A percentile compares a stretch with the other conserved stretches of the same genome.
phyloP scores from a whole-genome alignment of 1,140 invertebrate genomes.

The Trypoxylus dichotomus region DNA sequence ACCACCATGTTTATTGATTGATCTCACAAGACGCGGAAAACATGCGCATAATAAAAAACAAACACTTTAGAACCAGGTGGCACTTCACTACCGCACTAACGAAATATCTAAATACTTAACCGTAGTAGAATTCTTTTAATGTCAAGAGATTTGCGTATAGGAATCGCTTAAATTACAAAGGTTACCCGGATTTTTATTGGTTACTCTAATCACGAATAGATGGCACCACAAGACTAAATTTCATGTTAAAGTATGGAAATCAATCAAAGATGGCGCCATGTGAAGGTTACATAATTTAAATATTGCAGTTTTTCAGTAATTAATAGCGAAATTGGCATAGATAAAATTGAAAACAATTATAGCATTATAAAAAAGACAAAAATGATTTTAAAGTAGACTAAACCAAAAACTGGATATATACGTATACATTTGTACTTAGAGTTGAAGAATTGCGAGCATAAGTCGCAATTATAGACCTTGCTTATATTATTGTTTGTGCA shows the following conservation, averaged over 20 bases:
- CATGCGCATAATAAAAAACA: slow-evolving; percentile 8
- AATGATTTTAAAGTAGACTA: no score
- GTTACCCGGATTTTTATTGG: neutral
- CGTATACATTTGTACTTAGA: no score
- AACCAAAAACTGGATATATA: no score
- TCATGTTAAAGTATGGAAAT: neutral
- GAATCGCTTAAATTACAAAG: neutral
- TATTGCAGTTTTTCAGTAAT: no score
- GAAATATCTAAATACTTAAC: neutral
- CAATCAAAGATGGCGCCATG: neutral
- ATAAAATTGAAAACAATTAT: no score
- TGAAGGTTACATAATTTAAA: no score
- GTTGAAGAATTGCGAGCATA: no score
- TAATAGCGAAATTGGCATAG: no score
- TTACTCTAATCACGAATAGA: neutral
- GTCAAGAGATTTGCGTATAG: neutral
- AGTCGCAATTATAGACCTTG: no score
- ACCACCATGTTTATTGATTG: slow-evolving; percentile 47
- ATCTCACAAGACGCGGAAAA: slow-evolving; percentile 20
- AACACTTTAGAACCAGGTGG: neutral
- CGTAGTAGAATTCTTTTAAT: neutral
- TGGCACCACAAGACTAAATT: neutral
- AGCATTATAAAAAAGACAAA: no score
- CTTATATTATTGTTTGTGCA: no score
- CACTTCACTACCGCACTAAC: neutral